Evolutionary conservation across 2,113 vertebrate genomes (phyloP).

Genomic region (Acrocephalus arundinaceus): DNA sequence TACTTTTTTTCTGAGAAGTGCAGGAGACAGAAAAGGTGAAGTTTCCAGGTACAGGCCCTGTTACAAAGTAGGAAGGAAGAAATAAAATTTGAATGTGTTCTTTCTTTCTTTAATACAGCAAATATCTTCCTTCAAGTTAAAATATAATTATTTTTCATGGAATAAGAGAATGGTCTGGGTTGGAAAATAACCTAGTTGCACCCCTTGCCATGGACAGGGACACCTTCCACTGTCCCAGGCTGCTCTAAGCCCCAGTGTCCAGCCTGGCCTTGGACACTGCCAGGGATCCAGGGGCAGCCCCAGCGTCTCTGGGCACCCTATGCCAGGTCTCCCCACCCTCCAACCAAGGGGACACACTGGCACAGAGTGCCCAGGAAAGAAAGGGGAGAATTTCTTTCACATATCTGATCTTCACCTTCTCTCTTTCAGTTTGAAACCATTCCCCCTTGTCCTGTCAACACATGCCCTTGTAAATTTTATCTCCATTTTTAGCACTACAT

Average conservation of each 20-base stretch:
- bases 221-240: rapidly evolving
- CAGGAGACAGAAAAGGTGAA: neutral
- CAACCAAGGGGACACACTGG: rapidly evolving
- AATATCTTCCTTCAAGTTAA: neutral
- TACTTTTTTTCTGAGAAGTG: neutral
- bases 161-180: neutral
- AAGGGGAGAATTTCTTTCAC: neutral
- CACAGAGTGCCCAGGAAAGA: neutral
- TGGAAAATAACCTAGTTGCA: neutral
- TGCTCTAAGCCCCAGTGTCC: neutral
- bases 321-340: neutral
- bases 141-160: neutral
- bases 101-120: neutral
- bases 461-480: no score
- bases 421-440: neutral
- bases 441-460: neutral
- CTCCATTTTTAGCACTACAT: neutral
- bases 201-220: neutral
- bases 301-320: neutral
- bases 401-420: neutral
- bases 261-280: rapidly evolving
- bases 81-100: neutral
- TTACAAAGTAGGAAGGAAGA: neutral
- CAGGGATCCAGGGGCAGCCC: neutral
- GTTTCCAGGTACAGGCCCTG: rapidly evolving